Conservation (phyloP, 2,113 vertebrate genomes). For the Coreoperca whiteheadi region DNA sequence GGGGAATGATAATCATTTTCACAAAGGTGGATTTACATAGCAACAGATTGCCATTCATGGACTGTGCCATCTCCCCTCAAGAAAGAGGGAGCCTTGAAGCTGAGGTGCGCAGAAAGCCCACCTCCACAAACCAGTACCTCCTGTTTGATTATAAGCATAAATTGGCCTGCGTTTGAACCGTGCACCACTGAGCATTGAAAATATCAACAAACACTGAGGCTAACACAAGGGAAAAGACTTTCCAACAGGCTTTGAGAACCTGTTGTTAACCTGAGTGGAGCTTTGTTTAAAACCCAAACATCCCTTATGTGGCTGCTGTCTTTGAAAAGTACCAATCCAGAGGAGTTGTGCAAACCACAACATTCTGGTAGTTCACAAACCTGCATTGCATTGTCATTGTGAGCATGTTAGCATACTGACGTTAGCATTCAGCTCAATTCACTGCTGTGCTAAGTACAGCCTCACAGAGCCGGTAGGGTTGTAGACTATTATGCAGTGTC, state of each 20-base stretch:
- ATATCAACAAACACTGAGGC: neutral
- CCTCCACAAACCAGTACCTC: neutral
- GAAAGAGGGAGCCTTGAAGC: neutral
- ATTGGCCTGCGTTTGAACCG: conserved; percentile 14
- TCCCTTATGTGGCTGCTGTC: conserved; percentile 22
- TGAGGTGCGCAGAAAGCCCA: neutral
- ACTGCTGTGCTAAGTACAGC: no score
- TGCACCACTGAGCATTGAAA: neutral
- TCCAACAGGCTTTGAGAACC: conserved; percentile 24
- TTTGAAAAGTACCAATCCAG: conserved; percentile 30
- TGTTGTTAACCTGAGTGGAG: conserved; percentile 8
- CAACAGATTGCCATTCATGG: conserved; percentile 16
- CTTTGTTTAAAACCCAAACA: conserved; percentile 44
- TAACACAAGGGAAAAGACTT: conserved; percentile 15
- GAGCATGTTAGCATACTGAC: no score
- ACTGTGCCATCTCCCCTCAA: neutral
- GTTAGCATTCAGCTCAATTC: no score
- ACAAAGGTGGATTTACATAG: conserved; percentile 16
- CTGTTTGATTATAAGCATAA: conserved; percentile 26
- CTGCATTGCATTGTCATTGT: neutral
- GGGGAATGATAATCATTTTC: neutral
- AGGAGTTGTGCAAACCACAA: conserved; percentile 34
- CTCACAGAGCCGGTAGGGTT: no score
- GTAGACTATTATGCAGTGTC: neutral
- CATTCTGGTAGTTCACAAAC: conserved; percentile 38